These are phyloP conservation scores for Panurus biarmicus DNA, from an alignment of 2,113 vertebrate species.

Conservation along the genomic window DNA sequence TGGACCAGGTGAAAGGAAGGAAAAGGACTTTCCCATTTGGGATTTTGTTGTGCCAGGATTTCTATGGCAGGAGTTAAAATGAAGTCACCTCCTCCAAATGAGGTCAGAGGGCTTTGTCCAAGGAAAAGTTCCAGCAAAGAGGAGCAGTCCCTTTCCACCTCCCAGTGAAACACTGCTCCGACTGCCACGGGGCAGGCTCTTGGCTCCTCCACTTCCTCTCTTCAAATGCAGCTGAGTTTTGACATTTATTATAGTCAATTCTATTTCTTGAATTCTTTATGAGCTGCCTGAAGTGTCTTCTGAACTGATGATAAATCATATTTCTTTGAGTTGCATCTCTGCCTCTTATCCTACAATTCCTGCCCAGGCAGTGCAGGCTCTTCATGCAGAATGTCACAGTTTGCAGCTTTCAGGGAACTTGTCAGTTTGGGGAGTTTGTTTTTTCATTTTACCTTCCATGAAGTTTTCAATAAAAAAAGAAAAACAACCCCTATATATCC, in stretches of 20 bases:
- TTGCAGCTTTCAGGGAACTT: not conserved
- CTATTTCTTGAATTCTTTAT: conserved; percentile 61
- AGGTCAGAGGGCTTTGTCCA: not conserved
- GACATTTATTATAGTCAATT: conserved; percentile 57
- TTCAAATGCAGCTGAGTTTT: conserved; percentile 40
- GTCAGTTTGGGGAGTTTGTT: not conserved
- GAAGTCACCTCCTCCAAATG: not conserved
- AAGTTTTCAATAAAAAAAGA: not conserved
- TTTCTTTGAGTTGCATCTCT: conserved; percentile 34
- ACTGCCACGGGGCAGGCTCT: not conserved
- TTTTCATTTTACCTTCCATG: not conserved
- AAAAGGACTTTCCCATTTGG: not conserved
- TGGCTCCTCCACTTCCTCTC: conserved; percentile 12
- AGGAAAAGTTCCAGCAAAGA: not conserved
- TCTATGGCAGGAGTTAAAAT: not conserved
- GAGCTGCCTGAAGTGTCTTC: conserved; percentile 50
- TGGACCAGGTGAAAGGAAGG: not conserved
- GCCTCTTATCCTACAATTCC: not conserved
- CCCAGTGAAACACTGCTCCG: not conserved
- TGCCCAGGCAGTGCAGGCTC: not conserved
- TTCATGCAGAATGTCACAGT: not conserved
- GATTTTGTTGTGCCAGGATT: not conserved
- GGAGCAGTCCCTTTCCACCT: not conserved
- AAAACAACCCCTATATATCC: not conserved
- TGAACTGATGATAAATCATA: conserved; percentile 48